Evolutionary conservation across 2,888 invertebrate genomes (phyloP).

Genomic region (Ormyrus labotus): DNA sequence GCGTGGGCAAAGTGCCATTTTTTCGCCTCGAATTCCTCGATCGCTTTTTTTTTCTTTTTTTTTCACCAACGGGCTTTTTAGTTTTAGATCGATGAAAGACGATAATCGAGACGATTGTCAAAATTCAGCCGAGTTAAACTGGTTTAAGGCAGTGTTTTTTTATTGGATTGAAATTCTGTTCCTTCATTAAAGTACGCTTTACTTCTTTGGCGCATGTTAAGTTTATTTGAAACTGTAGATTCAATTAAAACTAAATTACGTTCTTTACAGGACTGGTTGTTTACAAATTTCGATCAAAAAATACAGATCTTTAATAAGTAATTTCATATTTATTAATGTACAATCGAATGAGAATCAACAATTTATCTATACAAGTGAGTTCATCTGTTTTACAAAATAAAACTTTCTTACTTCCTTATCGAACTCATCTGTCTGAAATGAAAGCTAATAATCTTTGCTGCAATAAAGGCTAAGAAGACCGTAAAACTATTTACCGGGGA

Average conservation of each 20-base stretch:
- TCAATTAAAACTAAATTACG: too few species aligned
- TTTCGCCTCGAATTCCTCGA: too few species aligned
- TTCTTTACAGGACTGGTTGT: too few species aligned
- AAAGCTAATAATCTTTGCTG: not conserved
- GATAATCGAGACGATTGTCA: not conserved
- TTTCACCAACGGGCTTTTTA: not conserved
- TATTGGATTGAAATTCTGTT: conserved; percentile 12
- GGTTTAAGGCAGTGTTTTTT: conserved; percentile 7
- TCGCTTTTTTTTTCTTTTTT: not conserved
- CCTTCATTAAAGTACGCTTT: not conserved
- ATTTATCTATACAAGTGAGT: too few species aligned
- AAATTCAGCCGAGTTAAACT: not conserved
- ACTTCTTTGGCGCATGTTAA: not conserved
- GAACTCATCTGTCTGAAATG: not conserved
- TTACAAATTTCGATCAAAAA: too few species aligned
- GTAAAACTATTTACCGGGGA: conserved; percentile 15
- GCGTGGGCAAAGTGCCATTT: not conserved
- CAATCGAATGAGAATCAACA: too few species aligned
- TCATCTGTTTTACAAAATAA: too few species aligned
- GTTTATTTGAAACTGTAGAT: not conserved
- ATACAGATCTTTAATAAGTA: too few species aligned
- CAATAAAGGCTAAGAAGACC: not conserved
- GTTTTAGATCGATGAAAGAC: not conserved
- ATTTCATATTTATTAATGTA: too few species aligned
- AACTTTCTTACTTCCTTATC: too few species aligned